Percentiles rank a stretch among this genome's conserved stretches.
phyloP scores from a whole-genome alignment of 2,113 vertebrate genomes.

The Prinia subflava region DNA sequence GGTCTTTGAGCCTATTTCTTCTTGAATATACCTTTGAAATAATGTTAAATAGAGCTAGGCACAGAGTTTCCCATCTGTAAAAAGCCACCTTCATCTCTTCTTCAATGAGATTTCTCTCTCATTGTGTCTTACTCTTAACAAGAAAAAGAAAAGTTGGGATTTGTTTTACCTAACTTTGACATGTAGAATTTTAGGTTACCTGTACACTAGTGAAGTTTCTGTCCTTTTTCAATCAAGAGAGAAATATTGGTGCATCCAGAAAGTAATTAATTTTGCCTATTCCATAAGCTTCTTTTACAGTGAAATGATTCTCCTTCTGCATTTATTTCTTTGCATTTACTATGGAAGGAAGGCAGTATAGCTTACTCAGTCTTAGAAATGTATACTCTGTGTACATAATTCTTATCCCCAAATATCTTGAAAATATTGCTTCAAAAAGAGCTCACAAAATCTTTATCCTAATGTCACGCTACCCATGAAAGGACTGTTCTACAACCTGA shows the following conservation, averaged over 20 bases:
- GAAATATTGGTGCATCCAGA: background rate
- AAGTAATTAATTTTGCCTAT: background rate
- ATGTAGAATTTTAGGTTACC: background rate
- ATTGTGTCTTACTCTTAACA: background rate
- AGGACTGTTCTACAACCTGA: background rate
- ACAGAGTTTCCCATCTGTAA: background rate
- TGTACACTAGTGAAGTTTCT: background rate
- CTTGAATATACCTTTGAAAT: background rate
- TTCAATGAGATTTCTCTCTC: background rate
- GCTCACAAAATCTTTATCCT: background rate
- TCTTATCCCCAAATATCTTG: background rate
- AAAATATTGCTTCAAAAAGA: background rate
- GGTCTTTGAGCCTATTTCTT: background rate
- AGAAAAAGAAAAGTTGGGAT: background rate
- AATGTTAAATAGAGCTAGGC: background rate
- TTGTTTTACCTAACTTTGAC: background rate
- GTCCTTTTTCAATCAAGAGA: background rate
- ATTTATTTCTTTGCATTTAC: background rate
- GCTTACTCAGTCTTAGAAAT: background rate
- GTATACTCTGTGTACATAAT: background rate
- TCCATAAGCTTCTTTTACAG: background rate
- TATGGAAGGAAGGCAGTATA: background rate
- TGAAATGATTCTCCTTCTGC: background rate
- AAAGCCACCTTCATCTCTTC: too few species aligned
- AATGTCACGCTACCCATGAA: background rate